A percentile compares a stretch with the other conserved stretches of the same genome.
Evolutionary conservation across 2,888 invertebrate species (phyloP).

Genomic region (Dasypogon diadema): DNA sequence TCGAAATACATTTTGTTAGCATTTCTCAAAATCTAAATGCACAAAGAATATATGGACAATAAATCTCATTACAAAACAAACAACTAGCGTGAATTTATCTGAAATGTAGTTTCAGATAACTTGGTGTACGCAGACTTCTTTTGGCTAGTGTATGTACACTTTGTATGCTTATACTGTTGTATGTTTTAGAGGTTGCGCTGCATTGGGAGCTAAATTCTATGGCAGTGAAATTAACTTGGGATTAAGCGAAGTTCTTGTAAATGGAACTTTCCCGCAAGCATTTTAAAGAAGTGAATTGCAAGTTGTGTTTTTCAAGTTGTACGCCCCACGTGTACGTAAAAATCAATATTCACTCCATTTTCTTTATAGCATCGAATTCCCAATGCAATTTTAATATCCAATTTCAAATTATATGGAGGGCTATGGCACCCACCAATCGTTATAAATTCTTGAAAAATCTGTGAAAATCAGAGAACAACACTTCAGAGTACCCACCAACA

Average conservation of each 20-base stretch:
- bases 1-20: too few relatives aligned
- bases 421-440: not conserved
- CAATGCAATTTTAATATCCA: slow-evolving; percentile 29
- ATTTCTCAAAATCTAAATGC: too few relatives aligned
- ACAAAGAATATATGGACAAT: too few relatives aligned
- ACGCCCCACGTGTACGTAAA: not conserved
- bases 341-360: not conserved
- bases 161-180: not conserved
- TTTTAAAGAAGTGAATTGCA: too few relatives aligned
- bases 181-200: not conserved
- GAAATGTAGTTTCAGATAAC: too few relatives aligned
- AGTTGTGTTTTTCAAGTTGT: too few relatives aligned
- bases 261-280: not conserved
- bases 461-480: slow-evolving; percentile 31
- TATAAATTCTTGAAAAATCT: slow-evolving; percentile 32
- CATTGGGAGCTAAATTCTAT: not conserved
- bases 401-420: slow-evolving; percentile 14
- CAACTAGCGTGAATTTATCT: too few relatives aligned
- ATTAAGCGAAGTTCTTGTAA: not conserved
- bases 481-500: slow-evolving; percentile 31
- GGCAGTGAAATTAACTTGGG: not conserved
- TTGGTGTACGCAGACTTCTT: too few relatives aligned
- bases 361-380: slow-evolving; percentile 2
- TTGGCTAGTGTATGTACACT: too few relatives aligned
- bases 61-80: too few relatives aligned